Base-by-base conservation (phyloP, 35 echinoderm and acorn worm species). In the Chiridota heheva region DNA sequence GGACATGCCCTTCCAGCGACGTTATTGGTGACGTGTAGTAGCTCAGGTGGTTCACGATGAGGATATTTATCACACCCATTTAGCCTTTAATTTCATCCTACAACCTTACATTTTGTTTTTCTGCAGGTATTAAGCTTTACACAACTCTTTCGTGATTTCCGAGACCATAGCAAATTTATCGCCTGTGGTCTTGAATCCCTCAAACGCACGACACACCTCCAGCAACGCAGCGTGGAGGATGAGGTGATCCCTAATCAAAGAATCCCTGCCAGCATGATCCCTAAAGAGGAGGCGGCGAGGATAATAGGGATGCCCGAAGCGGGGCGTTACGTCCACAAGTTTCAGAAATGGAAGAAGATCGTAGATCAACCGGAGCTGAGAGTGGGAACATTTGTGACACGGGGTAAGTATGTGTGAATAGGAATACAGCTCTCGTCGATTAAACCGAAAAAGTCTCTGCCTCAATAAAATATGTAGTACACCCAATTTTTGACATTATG, bases 141-240 rank as follows among this genome's bases (percentile, higher is more conserved):
- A 2, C 92, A 96, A 55, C 74, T 96, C 8, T 96, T 96, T 69
- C 82, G 78, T 17, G 92, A 96, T 58, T 96, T 96, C 63, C 68
- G 84, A 29, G 77, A 96, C 74, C 92, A 96, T 28, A 77, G 81
- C 51, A 84, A 78, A 32, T 96, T 96, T 56, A 86, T 96, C 37
- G 92, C 92, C 2, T 96, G 92, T 37, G 92, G 92, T 2, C 56
- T 80, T 2, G 92, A 96, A 70, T 66, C 81, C 24, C 41, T 96
- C 39, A 70, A 72, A 7, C 47, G 76, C 35, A 74, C 87, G 0
- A 69, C 73, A 20, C 62, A 85, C 24, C 75, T 86, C 36, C 72
- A 82, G 16, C 49, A 73, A 64, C 46, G 58, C 1, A 45, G 70
- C 34, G 70, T 74, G 20, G 69, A 74, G 17, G 82, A 85, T 22